A percentile compares a stretch with the other conserved stretches of the same genome.
Conservation (phyloP, 2,113 vertebrate species). For the Gavia stellata region DNA sequence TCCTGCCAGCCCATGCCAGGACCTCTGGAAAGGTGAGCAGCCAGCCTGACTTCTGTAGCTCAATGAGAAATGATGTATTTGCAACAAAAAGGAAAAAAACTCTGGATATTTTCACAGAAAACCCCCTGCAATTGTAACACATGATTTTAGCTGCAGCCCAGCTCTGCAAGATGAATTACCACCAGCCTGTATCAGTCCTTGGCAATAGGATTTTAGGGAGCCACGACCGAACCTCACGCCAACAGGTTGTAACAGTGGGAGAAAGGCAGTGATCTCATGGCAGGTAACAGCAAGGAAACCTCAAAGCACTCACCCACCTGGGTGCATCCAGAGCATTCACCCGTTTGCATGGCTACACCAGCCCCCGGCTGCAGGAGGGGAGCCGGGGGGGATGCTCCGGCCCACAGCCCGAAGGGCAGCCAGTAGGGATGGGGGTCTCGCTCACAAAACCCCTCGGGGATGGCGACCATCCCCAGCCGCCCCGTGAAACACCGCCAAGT, state of each 20-base stretch:
- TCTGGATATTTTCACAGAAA: neutral
- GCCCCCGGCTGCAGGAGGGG: neutral
- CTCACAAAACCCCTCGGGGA: neutral
- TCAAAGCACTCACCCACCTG: neutral
- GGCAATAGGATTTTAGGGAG: neutral
- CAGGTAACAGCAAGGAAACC: neutral
- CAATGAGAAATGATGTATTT: neutral
- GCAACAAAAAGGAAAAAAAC: neutral
- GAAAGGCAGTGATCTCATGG: neutral
- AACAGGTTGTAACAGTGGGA: neutral
- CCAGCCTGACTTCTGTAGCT: neutral
- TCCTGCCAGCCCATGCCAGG: neutral
- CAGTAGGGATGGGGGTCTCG: neutral
- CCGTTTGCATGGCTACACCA: neutral
- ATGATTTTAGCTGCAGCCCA: neutral
- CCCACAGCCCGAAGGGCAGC: neutral
- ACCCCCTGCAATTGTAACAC: accelerated
- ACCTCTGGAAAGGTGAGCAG: neutral
- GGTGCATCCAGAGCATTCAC: neutral
- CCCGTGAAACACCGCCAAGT: neutral
- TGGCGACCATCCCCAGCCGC: accelerated
- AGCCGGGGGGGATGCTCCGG: neutral
- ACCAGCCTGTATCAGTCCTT: neutral
- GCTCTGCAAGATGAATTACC: neutral
- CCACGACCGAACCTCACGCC: accelerated